These are phyloP conservation scores for Pollicipes pollicipes DNA, from an alignment of 1,140 invertebrate genomes.

Conservation along the genomic window DNA sequence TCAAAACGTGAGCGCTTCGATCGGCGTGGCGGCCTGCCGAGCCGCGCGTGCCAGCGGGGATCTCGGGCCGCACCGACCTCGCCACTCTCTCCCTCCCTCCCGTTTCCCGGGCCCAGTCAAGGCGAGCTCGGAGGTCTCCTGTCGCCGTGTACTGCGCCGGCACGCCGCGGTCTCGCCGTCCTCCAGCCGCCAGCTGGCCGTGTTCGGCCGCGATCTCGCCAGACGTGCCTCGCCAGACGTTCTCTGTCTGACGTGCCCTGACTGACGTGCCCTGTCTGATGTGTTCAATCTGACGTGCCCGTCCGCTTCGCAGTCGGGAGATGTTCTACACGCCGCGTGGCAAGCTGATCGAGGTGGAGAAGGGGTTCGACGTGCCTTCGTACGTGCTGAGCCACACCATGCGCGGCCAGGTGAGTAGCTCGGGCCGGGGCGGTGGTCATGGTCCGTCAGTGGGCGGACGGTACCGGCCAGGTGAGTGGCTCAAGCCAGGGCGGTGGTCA, in stretches of 20 bases:
- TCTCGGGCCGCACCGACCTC: too few species aligned
- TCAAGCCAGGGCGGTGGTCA: constrained; percentile 22
- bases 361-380: constrained; percentile 18
- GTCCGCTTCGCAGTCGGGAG: constrained; percentile 8
- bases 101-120: not conserved
- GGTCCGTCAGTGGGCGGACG: too few species aligned
- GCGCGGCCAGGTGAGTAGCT: constrained; percentile 29
- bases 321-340: constrained; percentile 18
- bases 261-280: not conserved
- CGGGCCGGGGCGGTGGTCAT: constrained; percentile 20
- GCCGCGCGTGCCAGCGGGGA: too few species aligned
- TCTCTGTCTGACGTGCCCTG: not conserved
- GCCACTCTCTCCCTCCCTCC: not conserved
- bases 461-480: constrained; percentile 28
- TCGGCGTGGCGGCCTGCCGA: constrained; percentile 13
- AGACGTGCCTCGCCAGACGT: too few species aligned
- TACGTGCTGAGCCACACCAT: constrained; percentile 29
- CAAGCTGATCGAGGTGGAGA: constrained; percentile 15
- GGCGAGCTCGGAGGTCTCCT: too few species aligned
- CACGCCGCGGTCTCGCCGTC: too few species aligned
- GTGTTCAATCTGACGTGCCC: not conserved
- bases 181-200: too few species aligned
- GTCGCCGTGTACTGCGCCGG: too few species aligned
- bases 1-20: constrained; percentile 23
- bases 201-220: too few species aligned